Conservation (phyloP, 2,113 vertebrate species). For the Ciconia stormi region DNA sequence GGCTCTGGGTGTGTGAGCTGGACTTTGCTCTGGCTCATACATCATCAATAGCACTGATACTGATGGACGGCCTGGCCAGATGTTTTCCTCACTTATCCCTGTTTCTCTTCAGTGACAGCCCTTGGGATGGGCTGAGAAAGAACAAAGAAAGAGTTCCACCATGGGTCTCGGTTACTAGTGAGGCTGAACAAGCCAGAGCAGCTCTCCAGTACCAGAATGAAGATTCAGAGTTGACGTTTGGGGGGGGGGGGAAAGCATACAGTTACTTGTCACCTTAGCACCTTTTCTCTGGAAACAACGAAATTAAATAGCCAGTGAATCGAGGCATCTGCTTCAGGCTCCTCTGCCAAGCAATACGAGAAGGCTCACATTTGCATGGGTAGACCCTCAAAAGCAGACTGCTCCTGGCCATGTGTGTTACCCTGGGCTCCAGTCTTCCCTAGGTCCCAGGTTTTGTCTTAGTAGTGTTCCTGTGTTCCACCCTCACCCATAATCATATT, state of each 20-base stretch:
- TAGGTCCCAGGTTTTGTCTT: neutral
- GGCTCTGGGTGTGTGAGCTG: neutral
- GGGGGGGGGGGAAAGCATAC: fast-evolving
- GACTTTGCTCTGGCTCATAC: neutral
- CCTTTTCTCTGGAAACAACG: neutral
- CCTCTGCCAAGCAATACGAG: neutral
- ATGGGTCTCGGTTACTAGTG: neutral
- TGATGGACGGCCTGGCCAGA: neutral
- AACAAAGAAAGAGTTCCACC: neutral
- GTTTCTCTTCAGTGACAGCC: neutral
- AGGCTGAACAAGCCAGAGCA: neutral
- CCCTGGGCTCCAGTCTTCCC: neutral
- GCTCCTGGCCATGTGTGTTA: fast-evolving
- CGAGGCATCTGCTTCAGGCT: neutral
- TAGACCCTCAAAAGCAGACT: neutral
- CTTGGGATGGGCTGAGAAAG: neutral
- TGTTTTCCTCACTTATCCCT: neutral
- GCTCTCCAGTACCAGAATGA: neutral
- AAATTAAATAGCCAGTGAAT: neutral
- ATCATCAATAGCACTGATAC: neutral
- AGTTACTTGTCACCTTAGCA: neutral
- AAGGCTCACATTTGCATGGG: neutral
- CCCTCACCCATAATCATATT: neutral
- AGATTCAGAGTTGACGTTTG: neutral
- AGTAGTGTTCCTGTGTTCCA: neutral